These are phyloP conservation scores for Sisor rabdophorus DNA, from an alignment of 2,113 vertebrate genomes.

Conservation along the genomic window DNA sequence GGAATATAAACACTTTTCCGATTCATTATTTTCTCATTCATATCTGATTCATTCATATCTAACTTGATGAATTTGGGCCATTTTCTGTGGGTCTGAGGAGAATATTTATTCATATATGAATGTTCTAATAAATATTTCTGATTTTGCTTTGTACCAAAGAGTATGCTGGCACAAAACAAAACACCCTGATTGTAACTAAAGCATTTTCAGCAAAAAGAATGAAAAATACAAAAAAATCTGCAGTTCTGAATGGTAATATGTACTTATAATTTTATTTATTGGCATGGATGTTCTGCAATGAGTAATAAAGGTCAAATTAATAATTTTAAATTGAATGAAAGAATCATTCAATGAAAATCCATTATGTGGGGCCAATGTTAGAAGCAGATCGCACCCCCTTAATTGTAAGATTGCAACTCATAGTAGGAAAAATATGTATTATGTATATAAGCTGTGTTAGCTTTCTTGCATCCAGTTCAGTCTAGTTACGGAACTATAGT, in stretches of 20 bases:
- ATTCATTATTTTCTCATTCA: too few species aligned
- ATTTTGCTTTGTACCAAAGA: neutral
- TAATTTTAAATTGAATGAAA: neutral
- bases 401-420: too few species aligned
- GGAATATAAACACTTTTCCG: too few species aligned
- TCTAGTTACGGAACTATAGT: too few species aligned
- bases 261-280: neutral
- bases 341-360: too few species aligned
- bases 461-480: neutral
- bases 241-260: neutral
- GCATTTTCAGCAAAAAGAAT: neutral
- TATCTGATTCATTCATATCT: neutral
- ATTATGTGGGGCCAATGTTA: too few species aligned
- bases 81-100: neutral
- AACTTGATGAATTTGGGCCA: neutral
- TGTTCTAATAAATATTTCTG: neutral
- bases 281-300: neutral
- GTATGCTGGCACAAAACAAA: neutral
- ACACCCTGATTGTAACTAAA: neutral
- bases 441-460: neutral
- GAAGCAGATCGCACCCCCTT: too few species aligned
- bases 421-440: neutral
- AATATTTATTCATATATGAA: constrained; percentile 1
- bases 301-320: neutral
- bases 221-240: neutral